These are phyloP conservation scores for Tachysurus fulvidraco DNA, from an alignment of 2,113 vertebrate species.

Conservation along the genomic window DNA sequence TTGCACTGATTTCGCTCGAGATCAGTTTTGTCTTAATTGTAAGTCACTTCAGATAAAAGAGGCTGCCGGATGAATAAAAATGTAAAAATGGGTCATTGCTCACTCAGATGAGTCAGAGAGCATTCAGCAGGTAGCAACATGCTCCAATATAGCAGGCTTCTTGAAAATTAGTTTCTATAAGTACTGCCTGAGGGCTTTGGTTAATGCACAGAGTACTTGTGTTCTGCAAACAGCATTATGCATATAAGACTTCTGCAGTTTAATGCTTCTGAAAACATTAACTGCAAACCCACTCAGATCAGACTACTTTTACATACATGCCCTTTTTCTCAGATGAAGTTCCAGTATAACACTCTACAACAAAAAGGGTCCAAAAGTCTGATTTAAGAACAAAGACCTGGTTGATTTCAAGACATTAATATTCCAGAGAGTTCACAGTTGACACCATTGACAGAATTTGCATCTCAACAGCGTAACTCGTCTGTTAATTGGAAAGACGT, in stretches of 20 bases:
- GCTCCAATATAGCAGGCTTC: neutral
- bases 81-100: neutral
- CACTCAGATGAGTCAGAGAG: neutral
- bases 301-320: neutral
- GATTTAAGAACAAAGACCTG: neutral
- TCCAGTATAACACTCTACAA: neutral
- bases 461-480: neutral
- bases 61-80: neutral
- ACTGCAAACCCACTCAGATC: slow-evolving; percentile 7
- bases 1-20: neutral
- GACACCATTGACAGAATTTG: neutral
- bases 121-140: slow-evolving; percentile 11
- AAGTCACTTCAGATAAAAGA: neutral
- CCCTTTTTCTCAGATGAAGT: neutral
- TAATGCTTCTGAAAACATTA: slow-evolving; percentile 3
- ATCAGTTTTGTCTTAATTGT: neutral
- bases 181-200: neutral
- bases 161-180: slow-evolving; percentile 22
- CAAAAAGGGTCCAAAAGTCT: neutral
- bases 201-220: neutral
- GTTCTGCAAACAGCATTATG: neutral
- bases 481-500: neutral
- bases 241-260: neutral
- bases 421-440: neutral
- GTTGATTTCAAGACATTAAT: neutral